Conservation (phyloP, 2,888 invertebrate genomes). For the Trisateles emortualis region DNA sequence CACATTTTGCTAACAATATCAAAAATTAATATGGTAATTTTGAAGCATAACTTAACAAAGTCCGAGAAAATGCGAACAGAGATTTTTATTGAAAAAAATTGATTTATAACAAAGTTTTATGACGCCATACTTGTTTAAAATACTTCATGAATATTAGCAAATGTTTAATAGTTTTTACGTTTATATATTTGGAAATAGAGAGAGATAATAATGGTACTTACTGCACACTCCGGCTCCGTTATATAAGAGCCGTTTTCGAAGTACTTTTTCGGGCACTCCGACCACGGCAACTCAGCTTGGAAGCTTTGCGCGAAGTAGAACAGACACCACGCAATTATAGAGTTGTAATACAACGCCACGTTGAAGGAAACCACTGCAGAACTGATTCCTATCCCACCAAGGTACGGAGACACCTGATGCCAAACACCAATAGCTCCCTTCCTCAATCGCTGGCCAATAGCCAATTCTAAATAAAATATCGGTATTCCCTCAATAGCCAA, state of each 20-base stretch:
- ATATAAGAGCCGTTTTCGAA: slow-evolving; percentile 93
- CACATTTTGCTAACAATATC: too few species aligned
- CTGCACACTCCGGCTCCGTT: slow-evolving; percentile 93
- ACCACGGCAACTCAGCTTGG: slow-evolving; percentile 96
- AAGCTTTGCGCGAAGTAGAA: slow-evolving; percentile 98
- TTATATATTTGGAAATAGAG: neutral
- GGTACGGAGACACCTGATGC: slow-evolving; percentile 96
- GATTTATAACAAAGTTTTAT: too few species aligned
- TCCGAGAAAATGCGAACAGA: too few species aligned
- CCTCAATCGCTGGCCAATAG: slow-evolving; percentile 96
- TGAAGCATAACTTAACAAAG: too few species aligned
- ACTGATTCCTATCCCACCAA: slow-evolving; percentile 96
- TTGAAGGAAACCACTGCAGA: slow-evolving; percentile 98
- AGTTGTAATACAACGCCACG: slow-evolving; percentile 98
- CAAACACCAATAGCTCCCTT: slow-evolving; percentile 98
- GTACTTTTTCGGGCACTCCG: slow-evolving; percentile 95
- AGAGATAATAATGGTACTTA: slow-evolving; percentile 75
- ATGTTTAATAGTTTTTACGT: neutral
- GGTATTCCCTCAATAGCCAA: slow-evolving; percentile 97
- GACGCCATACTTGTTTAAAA: too few species aligned
- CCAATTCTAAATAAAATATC: slow-evolving; percentile 97
- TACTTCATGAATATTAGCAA: too few species aligned
- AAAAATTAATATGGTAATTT: too few species aligned
- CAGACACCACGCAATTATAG: slow-evolving; percentile 99
- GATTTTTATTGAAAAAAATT: too few species aligned